A percentile compares a stretch with the other conserved stretches of the same genome.
Evolutionary conservation across 2,113 vertebrate species (phyloP).

Genomic region (Galemys pyrenaicus): DNA sequence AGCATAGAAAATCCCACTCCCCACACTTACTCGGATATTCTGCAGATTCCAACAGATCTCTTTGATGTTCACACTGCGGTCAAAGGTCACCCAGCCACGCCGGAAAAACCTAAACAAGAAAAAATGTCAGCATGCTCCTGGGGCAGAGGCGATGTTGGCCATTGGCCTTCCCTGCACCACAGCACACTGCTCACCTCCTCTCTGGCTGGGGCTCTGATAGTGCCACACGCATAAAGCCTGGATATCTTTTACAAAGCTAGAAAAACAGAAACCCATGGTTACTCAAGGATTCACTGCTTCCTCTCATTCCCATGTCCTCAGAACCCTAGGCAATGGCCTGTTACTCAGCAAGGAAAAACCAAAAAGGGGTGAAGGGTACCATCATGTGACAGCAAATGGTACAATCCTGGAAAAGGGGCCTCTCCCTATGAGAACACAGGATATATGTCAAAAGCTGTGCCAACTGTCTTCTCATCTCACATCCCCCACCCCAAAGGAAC

Average conservation of each 20-base stretch:
- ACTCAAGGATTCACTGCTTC: not conserved
- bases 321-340: not conserved
- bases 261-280: not conserved
- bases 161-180: not conserved
- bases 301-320: not conserved
- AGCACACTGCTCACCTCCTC: constrained; percentile 85
- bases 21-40: constrained; percentile 91
- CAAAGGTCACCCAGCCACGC: constrained; percentile 94
- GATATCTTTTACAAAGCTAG: constrained; percentile 92
- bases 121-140: not conserved
- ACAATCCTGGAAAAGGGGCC: not conserved
- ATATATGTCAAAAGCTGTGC: not conserved
- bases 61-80: constrained; percentile 94
- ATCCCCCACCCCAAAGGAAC: not conserved
- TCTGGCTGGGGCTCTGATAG: constrained; percentile 94
- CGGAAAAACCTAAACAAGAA: constrained; percentile 90
- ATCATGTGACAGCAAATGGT: not conserved
- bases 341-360: not conserved
- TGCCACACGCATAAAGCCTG: constrained; percentile 94
- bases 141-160: not conserved
- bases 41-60: constrained; percentile 96
- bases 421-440: not conserved
- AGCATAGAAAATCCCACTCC: not conserved
- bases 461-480: not conserved
- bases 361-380: not conserved